A percentile compares a stretch with the other conserved stretches of the same genome.
Conservation (phyloP, 2,797 vertebrate genomes). For the Eulemur mongoz region DNA sequence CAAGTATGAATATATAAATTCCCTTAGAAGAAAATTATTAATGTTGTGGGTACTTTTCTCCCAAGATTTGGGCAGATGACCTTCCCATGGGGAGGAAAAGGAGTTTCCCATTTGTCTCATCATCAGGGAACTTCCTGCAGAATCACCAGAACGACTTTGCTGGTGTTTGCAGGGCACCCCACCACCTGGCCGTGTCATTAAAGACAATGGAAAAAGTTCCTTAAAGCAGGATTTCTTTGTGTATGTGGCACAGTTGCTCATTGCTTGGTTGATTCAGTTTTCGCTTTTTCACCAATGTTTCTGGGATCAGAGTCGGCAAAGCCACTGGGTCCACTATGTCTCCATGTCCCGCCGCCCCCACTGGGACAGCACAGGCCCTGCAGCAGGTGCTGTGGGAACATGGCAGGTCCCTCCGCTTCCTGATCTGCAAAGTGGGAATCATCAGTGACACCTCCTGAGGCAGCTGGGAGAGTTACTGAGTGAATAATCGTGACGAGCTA, state of each 20-base stretch:
- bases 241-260: rapidly evolving
- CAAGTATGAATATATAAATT: no score
- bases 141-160: background rate
- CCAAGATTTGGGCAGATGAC: background rate
- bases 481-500: no score
- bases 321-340: background rate
- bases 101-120: background rate
- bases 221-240: background rate
- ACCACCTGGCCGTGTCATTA: background rate
- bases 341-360: no score
- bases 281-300: background rate
- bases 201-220: background rate
- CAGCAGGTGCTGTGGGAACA: background rate
- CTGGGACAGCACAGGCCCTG: rapidly evolving
- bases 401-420: background rate
- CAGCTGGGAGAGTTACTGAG: background rate
- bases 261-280: background rate
- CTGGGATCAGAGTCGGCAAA: background rate
- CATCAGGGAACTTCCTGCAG: background rate
- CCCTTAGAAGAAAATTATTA: background rate
- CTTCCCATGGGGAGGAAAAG: background rate
- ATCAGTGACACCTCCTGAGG: background rate
- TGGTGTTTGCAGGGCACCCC: no score
- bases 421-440: background rate
- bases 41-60: background rate